A percentile compares a stretch with the other conserved stretches of the same genome.
These are phyloP conservation scores for Adelognathus sp. DNA, from an alignment of 2,888 invertebrate genomes.

Conservation along the genomic window DNA sequence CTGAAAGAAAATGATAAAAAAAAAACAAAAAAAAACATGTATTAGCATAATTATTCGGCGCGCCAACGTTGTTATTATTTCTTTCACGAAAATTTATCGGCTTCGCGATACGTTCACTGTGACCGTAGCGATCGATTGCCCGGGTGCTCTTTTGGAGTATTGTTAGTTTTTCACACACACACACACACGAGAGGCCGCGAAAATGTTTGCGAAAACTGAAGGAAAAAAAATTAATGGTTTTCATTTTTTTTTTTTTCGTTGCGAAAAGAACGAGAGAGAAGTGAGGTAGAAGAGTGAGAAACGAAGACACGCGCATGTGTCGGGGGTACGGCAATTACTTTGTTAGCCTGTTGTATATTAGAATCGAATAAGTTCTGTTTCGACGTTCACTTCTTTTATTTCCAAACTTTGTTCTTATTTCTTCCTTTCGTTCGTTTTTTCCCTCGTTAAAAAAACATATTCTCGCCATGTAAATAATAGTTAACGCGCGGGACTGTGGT, in stretches of 20 bases:
- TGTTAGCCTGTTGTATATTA: constrained; percentile 35
- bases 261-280: neutral
- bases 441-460: neutral
- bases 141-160: neutral
- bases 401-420: neutral
- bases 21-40: constrained; percentile 8
- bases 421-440: constrained; percentile 20
- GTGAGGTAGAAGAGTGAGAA: neutral
- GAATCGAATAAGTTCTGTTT: constrained; percentile 20
- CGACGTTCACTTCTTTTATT: neutral
- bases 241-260: neutral
- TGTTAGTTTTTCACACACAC: neutral
- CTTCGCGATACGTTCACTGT: neutral
- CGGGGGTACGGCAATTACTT: constrained; percentile 28
- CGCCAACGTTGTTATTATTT: neutral
- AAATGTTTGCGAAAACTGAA: neutral
- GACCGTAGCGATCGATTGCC: neutral
- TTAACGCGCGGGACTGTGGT: constrained; percentile 16
- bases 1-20: neutral
- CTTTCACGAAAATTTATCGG: neutral
- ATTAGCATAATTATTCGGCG: constrained; percentile 25
- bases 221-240: too few relatives aligned
- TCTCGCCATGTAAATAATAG: constrained; percentile 54
- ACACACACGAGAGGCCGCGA: neutral
- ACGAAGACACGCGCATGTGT: constrained; percentile 12